Evolutionary conservation across 2,888 invertebrate species (phyloP), one percentile per base, ranked within the genome.

Genomic region (Microctonus aethiopoides): DNA sequence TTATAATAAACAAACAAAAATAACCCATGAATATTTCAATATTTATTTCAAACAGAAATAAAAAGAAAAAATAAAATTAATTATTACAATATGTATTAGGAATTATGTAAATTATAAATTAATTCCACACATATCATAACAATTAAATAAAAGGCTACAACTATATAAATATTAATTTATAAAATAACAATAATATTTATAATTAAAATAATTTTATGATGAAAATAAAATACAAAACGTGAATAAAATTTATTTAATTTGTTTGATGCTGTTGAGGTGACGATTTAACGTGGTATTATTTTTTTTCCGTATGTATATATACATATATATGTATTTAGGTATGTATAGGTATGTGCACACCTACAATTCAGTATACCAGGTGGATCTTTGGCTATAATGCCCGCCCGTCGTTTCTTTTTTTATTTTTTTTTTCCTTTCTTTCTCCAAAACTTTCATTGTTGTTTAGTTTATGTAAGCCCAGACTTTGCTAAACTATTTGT

Each of bases 401-500:
- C 77, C 78, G 76, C 76, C 75, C 67, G 78, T 77, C 76, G 78
- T 80, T 81, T 75, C 76, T 78, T 77, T 74, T 74, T 61, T 67
- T 65, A n/a, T n/a, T n/a, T n/a, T n/a, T n/a, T n/a, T 69, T 61
- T 70, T 67, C 68, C 46, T 16, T 10, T 1, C 36, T 36, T 65
- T 64, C 67, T 41, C 62, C n/a, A 51, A 60, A 66, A 72, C 62
- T 59, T 78, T 81, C 75, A 82, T 83, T 83, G 83, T 82, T 81
- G 79, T 78, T 79, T 78, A 80, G 81, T 81, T 82, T 82, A 80
- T 77, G 78, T 79, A 80, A 70, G 73, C 77, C 66, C 72, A 61
- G 36, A 65, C 52, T 72, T 72, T 76, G 77, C 79, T 79, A 78
- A 81, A 83, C 82, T 82, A 82, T 83, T 83, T 83, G 80, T 83